Base-by-base conservation (phyloP, 2,888 invertebrate species). In the Doris montereyensis region DNA sequence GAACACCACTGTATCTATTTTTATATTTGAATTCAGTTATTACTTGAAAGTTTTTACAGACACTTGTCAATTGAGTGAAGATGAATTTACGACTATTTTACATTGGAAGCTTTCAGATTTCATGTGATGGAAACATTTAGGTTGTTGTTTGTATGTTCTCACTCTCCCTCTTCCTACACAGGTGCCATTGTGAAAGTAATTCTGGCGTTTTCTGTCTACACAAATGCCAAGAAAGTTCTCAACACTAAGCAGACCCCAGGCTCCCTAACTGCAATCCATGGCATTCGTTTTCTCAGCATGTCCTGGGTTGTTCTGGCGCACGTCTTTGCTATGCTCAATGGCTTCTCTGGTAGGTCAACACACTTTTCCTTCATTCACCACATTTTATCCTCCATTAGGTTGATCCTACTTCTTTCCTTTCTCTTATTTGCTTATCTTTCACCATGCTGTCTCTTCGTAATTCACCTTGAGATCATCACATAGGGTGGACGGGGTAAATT, bases 211-310 rank as follows among this genome's bases (percentile, higher is more conserved):
- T 95, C 95, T 0, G 91, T 95, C 8, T 94, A 94, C 88, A 93
- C 93, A 79, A 94, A 95, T n/a, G 86, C 93, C 2, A 89, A 88
- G 77, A 93, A 93, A 87, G 92, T 95, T 82, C 87, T 94, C n/a
- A 93, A 92, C 41, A 93, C 93, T 0, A 62, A 77, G 5, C 80
- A 80, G 24, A 81, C 91, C 0, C 84, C 85, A 35, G 91, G 92
- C 73, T 94, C 94, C 85, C 94, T 95, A 84, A 92, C 93, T 52
- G 94, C 95, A 86, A 93, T 95, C 82, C 94, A 95, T 84, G 94
- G 95, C 4, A 92, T 95, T 34, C 93, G 95, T 83, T 93, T 84
- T 57, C 21, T 85, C 58, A 83, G 83, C 57, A 83, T 85, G 83
- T 76, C 81, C 35, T 85, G 85, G 85, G 84, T 85, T 24, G 74